Evolutionary conservation across 2,797 vertebrate genomes (phyloP).

Genomic region (Enteromius radiatus): DNA sequence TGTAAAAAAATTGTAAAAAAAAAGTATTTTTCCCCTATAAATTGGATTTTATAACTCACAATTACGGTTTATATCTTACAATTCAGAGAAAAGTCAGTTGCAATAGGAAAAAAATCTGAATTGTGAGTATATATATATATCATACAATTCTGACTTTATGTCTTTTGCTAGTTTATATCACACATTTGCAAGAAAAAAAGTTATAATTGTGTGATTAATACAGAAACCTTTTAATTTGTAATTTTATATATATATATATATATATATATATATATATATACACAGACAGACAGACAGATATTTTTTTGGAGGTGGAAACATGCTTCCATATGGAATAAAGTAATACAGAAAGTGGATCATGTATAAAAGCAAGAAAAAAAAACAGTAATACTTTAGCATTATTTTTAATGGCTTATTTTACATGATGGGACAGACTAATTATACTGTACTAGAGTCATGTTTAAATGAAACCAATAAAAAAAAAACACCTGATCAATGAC

Average conservation of each 20-base stretch:
- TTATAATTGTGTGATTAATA: background rate
- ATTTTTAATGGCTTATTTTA: constrained; percentile 1
- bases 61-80: no score
- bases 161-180: background rate
- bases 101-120: no score
- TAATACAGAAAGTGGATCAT: background rate
- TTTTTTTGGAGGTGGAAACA: background rate
- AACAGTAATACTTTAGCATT: background rate
- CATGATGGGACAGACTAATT: background rate
- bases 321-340: background rate
- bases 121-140: no score
- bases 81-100: no score
- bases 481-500: background rate
- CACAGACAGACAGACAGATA: no score
- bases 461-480: background rate
- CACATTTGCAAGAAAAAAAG: background rate
- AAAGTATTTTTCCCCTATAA: no score
- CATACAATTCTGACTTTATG: background rate
- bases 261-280: no score
- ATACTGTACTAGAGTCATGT: background rate
- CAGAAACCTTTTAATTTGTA: background rate
- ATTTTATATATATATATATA: no score
- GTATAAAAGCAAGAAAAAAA: background rate
- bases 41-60: no score
- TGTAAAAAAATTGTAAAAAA: no score